These are phyloP conservation scores for Cataglyphis albicans DNA, from an alignment of 2,888 invertebrate species.

Conservation along the genomic window DNA sequence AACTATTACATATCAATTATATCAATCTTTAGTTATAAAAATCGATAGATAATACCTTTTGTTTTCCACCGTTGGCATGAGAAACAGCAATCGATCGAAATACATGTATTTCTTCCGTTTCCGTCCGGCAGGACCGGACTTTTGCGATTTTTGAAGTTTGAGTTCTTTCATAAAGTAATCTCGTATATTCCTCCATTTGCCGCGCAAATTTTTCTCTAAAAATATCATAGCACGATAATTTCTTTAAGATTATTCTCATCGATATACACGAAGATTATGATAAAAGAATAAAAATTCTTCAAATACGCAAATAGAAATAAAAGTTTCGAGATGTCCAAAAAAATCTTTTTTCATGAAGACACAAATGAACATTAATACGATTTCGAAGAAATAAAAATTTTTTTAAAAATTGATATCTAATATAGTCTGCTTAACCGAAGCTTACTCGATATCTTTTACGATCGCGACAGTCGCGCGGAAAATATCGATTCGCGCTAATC, in stretches of 20 bases:
- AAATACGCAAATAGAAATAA: not conserved
- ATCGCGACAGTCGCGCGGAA: not conserved
- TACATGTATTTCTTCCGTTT: constrained; percentile 82
- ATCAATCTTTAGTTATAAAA: not conserved
- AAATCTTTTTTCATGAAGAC: not conserved
- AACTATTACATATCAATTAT: constrained; percentile 2
- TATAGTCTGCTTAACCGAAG: not conserved
- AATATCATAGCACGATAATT: not conserved
- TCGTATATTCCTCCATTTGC: constrained; percentile 83
- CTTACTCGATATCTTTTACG: not conserved
- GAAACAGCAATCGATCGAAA: constrained; percentile 81
- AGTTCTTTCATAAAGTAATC: constrained; percentile 84
- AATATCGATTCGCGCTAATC: constrained; percentile 26
- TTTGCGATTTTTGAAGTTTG: constrained; percentile 76
- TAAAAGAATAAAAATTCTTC: not conserved
- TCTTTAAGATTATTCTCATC: not conserved
- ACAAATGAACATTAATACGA: not conserved
- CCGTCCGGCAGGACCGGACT: constrained; percentile 70
- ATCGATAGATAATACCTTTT: constrained; percentile 67
- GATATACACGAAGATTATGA: not conserved
- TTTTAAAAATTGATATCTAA: not conserved
- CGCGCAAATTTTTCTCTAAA: constrained; percentile 82
- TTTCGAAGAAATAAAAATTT: not conserved
- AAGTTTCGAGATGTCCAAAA: too few species aligned
- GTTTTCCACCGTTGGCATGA: constrained; percentile 81